phyloP scores from a whole-genome alignment of 2,888 invertebrate genomes.

The Pseudoips prasinana region DNA sequence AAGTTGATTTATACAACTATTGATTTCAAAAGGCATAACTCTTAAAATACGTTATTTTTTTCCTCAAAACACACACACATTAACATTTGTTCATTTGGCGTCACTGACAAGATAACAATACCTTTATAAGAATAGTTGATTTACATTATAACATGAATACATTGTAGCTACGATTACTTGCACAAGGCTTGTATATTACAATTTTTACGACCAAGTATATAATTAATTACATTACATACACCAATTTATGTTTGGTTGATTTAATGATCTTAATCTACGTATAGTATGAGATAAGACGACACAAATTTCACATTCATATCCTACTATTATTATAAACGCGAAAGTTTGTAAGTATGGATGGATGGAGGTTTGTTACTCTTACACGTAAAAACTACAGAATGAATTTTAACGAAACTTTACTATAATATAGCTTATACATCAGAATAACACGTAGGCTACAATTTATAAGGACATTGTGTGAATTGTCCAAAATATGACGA shows the following conservation, averaged over 20 bases:
- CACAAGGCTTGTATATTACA: slow-evolving; percentile 21
- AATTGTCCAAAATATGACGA: too few species aligned
- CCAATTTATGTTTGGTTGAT: slow-evolving; percentile 24
- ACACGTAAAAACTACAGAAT: too few species aligned
- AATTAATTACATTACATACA: slow-evolving; percentile 21
- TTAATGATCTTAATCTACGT: slow-evolving; percentile 22
- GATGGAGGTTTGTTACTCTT: too few species aligned
- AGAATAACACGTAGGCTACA: too few species aligned
- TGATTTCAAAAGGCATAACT: slow-evolving; percentile 28
- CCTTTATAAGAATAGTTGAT: slow-evolving; percentile 32
- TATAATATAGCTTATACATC: too few species aligned
- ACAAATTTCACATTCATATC: too few species aligned
- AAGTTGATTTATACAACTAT: slow-evolving; percentile 10
- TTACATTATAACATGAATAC: slow-evolving; percentile 31
- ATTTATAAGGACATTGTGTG: too few species aligned
- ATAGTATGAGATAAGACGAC: too few species aligned
- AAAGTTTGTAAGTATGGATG: too few species aligned
- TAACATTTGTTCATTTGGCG: slow-evolving; percentile 30
- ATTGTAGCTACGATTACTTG: slow-evolving; percentile 21
- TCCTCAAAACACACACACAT: slow-evolving; percentile 17
- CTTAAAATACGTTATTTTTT: slow-evolving; percentile 23
- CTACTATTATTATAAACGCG: too few species aligned
- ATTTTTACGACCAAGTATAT: slow-evolving; percentile 13
- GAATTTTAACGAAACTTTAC: too few species aligned
- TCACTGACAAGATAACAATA: slow-evolving; percentile 29